Base-by-base conservation (phyloP, 2,113 vertebrate genomes). In the Seriola rivoliana region DNA sequence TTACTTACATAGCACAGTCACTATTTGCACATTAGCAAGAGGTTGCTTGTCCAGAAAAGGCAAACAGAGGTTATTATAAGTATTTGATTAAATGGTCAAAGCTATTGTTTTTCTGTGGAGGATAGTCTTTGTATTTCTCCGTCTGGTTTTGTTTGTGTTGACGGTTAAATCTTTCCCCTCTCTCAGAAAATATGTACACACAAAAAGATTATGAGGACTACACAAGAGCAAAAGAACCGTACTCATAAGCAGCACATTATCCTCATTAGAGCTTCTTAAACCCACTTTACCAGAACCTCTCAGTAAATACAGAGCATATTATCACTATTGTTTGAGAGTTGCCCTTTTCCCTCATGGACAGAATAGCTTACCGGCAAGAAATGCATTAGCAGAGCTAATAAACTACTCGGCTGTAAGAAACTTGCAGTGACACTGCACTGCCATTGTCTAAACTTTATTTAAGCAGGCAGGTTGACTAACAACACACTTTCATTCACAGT, bases 381-480 rank as follows among this genome's bases (percentile, higher is more conserved):
- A 81, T 44, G 60, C 68, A 87, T 85, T 87, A 83, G 73, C 75
- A 44, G 34, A 68, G 72, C 46, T 85, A 87, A 88, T 81, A 77
- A 86, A 85, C 65, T 52, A 54, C 66, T 66, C 1, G 32, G 36
- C 59, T 40, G 50, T 44, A 73, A 71, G 82, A 86, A 85, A 81
- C 78, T 48, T 64, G 68, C 82, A 83, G 72, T 75, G 85, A 80
- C 84, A 64, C 50, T 69, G 44, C 52, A 48, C 52, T 67, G 69
- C 44, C 69, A 81, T 38, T 55, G 72, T 72, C 67, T 74, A 57
- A 75, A 80, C 75, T 81, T 85, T 86, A 87, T 86, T 78, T 65
- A 71, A 70, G 21, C 67, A 3, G 78, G 44, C 83, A 89, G 66
- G 68, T 73, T 84, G 86, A 86, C 82, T 81, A 77, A 92, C 68